phyloP scores from a whole-genome alignment of 2,797 vertebrate genomes.

The Sebastes steindachneri region DNA sequence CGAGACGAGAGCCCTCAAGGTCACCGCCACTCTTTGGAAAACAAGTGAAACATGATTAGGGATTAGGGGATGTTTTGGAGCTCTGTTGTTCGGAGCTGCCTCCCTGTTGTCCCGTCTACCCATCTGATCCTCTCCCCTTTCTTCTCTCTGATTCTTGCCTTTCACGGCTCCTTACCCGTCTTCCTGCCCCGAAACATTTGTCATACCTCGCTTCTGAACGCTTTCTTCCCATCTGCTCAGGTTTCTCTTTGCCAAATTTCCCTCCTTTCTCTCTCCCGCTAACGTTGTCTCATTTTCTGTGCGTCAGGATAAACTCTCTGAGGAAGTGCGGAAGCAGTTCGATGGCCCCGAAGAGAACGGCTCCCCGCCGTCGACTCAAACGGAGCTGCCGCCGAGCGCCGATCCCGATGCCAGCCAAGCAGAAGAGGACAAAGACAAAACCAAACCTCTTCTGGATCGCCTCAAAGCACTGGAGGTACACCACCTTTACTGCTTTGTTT shows the following conservation, averaged over 20 bases:
- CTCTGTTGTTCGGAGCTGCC: constrained; percentile 48
- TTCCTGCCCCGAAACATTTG: constrained; percentile 18
- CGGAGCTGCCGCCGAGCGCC: constrained; percentile 27
- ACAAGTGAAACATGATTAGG: constrained; percentile 72
- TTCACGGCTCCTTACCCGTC: constrained; percentile 15
- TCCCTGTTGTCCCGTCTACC: constrained; percentile 52
- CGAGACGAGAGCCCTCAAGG: constrained; percentile 62
- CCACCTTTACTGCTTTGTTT: background rate
- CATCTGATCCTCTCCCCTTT: constrained; percentile 37
- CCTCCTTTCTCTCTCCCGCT: background rate
- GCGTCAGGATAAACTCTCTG: constrained; percentile 87
- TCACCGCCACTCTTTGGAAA: constrained; percentile 60
- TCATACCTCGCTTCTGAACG: constrained; percentile 6
- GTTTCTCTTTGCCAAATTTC: constrained; percentile 20
- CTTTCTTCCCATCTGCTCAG: constrained; percentile 55
- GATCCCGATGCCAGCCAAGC: constrained; percentile 72
- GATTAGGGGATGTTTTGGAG: constrained; percentile 68
- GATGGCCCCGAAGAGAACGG: constrained; percentile 69
- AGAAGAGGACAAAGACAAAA: constrained; percentile 85
- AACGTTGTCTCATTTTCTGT: constrained; percentile 27
- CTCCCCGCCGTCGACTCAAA: constrained; percentile 50
- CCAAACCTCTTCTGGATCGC: constrained; percentile 85
- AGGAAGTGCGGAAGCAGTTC: constrained; percentile 84
- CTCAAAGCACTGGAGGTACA: constrained; percentile 90
- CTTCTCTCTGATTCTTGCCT: constrained; percentile 31